A percentile compares a stretch with the other conserved stretches of the same genome.
Conservation (phyloP, 1,140 invertebrate genomes). For the Procambarus virginalis region DNA sequence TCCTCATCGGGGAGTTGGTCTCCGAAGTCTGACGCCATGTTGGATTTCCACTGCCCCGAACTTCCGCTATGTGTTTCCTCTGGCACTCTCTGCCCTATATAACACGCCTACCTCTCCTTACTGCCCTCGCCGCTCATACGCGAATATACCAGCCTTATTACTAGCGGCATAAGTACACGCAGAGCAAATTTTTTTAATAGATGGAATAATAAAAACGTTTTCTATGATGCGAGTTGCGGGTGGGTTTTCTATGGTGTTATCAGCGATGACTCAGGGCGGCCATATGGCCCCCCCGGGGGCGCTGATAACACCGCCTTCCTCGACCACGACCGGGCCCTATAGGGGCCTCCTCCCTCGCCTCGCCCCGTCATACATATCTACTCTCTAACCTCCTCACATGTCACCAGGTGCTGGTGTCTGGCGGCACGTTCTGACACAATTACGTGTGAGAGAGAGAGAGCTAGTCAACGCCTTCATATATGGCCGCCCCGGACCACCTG, state of each 20-base stretch:
- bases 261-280: constrained; percentile 53
- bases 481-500: too few species aligned
- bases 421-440: too few species aligned
- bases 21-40: constrained; percentile 67
- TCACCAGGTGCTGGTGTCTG: too few species aligned
- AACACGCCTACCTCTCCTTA: not conserved
- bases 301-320: not conserved
- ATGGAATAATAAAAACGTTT: not conserved
- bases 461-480: too few species aligned
- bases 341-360: too few species aligned
- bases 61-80: constrained; percentile 34
- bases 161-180: not conserved
- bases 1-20: constrained; percentile 70
- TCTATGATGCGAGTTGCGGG: not conserved
- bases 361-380: too few species aligned
- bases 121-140: not conserved
- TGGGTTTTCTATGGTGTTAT: constrained; percentile 46
- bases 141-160: not conserved
- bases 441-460: too few species aligned
- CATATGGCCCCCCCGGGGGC: constrained; percentile 18
- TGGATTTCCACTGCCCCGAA: constrained; percentile 45
- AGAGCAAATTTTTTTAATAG: not conserved
- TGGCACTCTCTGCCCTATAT: not conserved
- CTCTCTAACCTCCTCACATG: too few species aligned
- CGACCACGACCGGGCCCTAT: not conserved